Evolutionary conservation across 2,113 vertebrate genomes (phyloP).

Genomic region (Calidris pygmaea): DNA sequence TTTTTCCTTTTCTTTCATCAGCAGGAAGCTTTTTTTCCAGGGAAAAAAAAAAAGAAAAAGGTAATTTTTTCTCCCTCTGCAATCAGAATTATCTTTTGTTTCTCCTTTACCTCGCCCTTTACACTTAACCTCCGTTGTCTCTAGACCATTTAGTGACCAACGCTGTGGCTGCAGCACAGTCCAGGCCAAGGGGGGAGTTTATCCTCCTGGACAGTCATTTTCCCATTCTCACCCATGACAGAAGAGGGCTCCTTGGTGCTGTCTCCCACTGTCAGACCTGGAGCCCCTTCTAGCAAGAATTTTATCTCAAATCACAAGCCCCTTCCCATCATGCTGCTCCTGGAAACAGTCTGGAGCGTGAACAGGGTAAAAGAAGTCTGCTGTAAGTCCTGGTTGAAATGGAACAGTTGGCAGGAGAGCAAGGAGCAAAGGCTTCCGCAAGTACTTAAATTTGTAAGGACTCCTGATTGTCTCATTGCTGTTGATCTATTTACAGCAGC

Average conservation of each 20-base stretch:
- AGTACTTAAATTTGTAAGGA: background rate
- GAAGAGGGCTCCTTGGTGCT: background rate
- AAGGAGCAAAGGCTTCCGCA: background rate
- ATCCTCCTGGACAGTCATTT: background rate
- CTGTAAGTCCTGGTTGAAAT: rapidly evolving
- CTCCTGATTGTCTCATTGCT: background rate
- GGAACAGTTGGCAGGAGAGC: background rate
- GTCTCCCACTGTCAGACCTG: background rate
- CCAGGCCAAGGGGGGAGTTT: background rate
- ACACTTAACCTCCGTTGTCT: background rate
- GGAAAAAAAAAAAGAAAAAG: background rate
- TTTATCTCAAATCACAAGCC: background rate
- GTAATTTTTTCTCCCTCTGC: background rate
- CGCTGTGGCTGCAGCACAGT: background rate
- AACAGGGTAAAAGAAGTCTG: background rate
- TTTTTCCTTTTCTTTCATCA: background rate
- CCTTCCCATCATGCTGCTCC: background rate
- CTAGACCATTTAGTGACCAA: background rate
- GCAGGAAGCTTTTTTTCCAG: background rate
- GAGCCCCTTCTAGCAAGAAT: background rate
- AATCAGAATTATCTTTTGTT: background rate
- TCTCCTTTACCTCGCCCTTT: background rate
- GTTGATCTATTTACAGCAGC: background rate
- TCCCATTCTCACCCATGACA: background rate
- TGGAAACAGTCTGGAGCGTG: background rate